phyloP scores from a whole-genome alignment of 2,113 vertebrate genomes.

The Crocuta crocuta region DNA sequence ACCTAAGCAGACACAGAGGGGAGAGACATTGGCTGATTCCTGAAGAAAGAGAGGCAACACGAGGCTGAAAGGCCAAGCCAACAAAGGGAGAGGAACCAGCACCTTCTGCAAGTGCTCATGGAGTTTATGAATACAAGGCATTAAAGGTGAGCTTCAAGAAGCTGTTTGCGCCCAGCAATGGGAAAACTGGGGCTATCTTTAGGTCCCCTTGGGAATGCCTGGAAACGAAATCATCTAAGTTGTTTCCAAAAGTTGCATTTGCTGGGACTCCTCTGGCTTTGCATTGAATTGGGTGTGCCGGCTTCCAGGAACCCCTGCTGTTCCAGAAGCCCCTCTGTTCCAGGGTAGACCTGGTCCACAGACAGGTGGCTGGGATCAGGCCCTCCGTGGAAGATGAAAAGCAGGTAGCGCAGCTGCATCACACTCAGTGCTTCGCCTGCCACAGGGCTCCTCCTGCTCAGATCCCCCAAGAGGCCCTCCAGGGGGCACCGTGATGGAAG shows the following conservation, averaged over 20 bases:
- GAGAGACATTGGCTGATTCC: not conserved
- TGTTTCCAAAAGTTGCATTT: slow-evolving; percentile 13
- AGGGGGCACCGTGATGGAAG: not conserved
- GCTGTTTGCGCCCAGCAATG: not conserved
- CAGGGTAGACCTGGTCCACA: not conserved
- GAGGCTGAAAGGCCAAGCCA: not conserved
- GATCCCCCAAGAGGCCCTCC: not conserved
- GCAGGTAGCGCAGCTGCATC: not conserved
- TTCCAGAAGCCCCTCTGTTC: not conserved
- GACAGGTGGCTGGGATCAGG: not conserved
- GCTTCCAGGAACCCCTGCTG: not conserved
- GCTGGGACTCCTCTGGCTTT: not conserved
- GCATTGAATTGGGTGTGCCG: not conserved
- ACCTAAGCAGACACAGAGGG: not conserved
- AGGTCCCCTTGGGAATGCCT: not conserved
- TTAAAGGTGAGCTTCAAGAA: not conserved
- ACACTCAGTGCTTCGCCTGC: not conserved
- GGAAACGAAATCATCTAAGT: not conserved
- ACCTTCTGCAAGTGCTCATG: not conserved
- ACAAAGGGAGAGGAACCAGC: not conserved
- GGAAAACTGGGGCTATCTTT: not conserved
- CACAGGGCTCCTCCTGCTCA: not conserved
- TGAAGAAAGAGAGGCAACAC: not conserved
- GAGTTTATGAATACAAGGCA: not conserved
- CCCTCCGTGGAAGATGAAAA: not conserved